Percentiles rank a stretch among this genome's conserved stretches.
Conservation (phyloP, 1,140 invertebrate genomes). For the Drosophila pruinosa region DNA sequence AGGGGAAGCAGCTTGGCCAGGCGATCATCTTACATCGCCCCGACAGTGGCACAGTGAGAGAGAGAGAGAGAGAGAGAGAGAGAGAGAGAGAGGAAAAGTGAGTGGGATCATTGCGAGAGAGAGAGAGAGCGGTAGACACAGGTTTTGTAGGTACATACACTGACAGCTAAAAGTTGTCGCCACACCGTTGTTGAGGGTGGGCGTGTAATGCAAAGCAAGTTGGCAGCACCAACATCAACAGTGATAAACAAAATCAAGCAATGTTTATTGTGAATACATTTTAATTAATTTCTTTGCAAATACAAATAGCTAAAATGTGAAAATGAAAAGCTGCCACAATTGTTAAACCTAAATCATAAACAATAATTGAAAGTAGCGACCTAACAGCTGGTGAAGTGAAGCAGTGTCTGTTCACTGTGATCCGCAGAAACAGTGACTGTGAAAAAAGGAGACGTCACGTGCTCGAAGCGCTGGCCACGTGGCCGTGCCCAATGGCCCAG, state of each 20-base stretch:
- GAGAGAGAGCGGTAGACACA: conserved; percentile 6
- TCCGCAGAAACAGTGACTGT: neutral
- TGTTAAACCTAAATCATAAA: neutral
- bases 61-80: neutral
- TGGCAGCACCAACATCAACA: neutral
- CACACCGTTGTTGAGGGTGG: neutral
- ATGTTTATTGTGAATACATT: conserved; percentile 10
- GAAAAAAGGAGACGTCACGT: conserved; percentile 33
- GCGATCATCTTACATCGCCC: conserved; percentile 46
- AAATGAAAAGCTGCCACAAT: no score
- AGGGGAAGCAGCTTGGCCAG: conserved; percentile 27
- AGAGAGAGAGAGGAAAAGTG: neutral
- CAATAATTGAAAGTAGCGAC: neutral
- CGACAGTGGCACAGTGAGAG: neutral
- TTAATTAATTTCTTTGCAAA: conserved; percentile 15
- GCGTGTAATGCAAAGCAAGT: neutral
- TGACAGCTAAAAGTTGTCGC: conserved; percentile 28
- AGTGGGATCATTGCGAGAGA: neutral
- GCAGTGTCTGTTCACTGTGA: neutral
- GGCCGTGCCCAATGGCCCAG: conserved; percentile 42
- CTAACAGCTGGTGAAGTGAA: neutral
- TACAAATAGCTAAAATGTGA: conserved; percentile 8
- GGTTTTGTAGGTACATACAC: conserved; percentile 29
- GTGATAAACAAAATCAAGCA: neutral
- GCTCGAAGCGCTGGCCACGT: conserved; percentile 38